Percentiles rank a stretch among this genome's conserved stretches.
Conservation (phyloP, 2,797 vertebrate species). For the Neostethus bicornis region DNA sequence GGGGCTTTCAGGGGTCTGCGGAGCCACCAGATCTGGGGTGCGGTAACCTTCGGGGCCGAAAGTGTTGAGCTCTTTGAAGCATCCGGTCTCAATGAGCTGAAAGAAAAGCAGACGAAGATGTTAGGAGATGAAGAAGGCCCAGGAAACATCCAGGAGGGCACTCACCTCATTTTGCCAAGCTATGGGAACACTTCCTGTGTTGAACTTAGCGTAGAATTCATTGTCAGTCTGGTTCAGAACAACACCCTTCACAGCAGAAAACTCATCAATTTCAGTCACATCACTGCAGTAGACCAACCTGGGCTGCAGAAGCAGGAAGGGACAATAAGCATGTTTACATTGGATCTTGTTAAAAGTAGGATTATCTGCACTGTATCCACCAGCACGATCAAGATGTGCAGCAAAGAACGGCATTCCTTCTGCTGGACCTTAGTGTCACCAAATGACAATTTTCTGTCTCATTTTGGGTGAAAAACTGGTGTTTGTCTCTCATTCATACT, state of each 20-base stretch:
- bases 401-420: too few species aligned
- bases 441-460: too few species aligned
- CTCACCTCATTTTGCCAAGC: slow-evolving; percentile 88
- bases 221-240: slow-evolving; percentile 74
- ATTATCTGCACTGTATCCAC: too few species aligned
- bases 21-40: slow-evolving; percentile 79
- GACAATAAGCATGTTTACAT: background rate
- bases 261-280: slow-evolving; percentile 88
- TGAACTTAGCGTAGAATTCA: slow-evolving; percentile 82
- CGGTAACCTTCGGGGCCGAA: slow-evolving; percentile 76
- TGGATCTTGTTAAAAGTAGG: too few species aligned
- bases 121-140: background rate
- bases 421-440: too few species aligned
- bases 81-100: slow-evolving; percentile 87
- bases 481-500: too few species aligned
- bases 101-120: too few species aligned
- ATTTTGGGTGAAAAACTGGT: too few species aligned
- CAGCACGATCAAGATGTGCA: too few species aligned
- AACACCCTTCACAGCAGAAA: slow-evolving; percentile 83
- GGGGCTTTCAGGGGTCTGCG: slow-evolving; percentile 37
- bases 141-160: background rate
- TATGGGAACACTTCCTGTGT: slow-evolving; percentile 80
- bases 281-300: slow-evolving; percentile 87
- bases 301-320: slow-evolving; percentile 71
- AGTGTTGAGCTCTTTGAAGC: slow-evolving; percentile 84